Evolutionary conservation across 2,113 vertebrate species (phyloP), one percentile per base, ranked within the genome.

Genomic region (Onychostoma macrolepis): DNA sequence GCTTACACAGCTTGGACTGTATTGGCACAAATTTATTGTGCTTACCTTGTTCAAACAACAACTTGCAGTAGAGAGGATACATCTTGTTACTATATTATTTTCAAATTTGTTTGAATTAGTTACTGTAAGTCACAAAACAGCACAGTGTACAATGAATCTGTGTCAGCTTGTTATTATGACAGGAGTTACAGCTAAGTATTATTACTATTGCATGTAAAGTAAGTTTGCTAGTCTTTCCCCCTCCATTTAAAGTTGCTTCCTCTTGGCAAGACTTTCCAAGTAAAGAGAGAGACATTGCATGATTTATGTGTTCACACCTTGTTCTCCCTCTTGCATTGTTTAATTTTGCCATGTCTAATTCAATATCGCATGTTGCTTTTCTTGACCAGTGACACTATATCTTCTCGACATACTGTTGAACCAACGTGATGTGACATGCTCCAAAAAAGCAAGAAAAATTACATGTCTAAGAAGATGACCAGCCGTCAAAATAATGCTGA

Each of bases 401-500:
- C 15, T 21, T 63, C n/a, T 65, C 5, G 26, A 26, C 83, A 78
- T 61, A 2, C n/a, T 77, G 79, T 33, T 87, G 82, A 78, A 58
- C 69, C 13, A 48, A 63, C 69, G 63, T 76, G 80, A 90, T 79
- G 26, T 75, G 28, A 26, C 36, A 88, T 36, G 21, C 56, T 86
- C 80, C 48, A 87, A 89, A 92, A 90, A 92, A 91, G 75, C 63
- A 89, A 48, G 72, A 89, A 91, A 90, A 85, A 80, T 84, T 83
- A 43, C 80, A 72, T 81, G 87, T 30, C 10, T 24, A 67, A 90
- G 76, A 89, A 90, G 87, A 91, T 89, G 89, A 92, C 87, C 91
- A 90, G 80, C 71, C 77, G 89, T 93, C 75, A 90, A 89, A 90
- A 93, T 94, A 92, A 91, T 83, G 85, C 61, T 33, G 88, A 82